phyloP scores from a whole-genome alignment of 2,797 vertebrate species.

The Lutjanus campechanus region DNA sequence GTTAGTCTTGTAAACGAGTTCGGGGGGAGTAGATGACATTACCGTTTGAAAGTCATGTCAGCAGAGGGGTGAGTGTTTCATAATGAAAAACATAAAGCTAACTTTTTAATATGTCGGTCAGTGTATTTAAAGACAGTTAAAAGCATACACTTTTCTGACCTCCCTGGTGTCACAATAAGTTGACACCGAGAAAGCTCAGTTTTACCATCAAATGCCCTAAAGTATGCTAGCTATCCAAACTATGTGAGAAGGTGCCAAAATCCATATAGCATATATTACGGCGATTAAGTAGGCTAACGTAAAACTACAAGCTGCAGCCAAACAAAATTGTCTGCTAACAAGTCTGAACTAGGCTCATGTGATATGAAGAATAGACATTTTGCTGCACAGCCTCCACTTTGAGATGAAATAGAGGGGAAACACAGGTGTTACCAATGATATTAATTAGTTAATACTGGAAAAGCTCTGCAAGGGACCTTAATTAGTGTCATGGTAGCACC shows the following conservation, averaged over 20 bases:
- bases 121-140: not conserved
- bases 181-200: not conserved
- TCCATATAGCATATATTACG: too few relatives aligned
- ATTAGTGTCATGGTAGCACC: too few relatives aligned
- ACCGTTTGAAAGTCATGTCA: rapidly evolving
- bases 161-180: too few relatives aligned
- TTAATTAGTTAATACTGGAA: too few relatives aligned
- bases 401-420: too few relatives aligned
- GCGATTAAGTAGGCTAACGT: not conserved
- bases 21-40: rapidly evolving
- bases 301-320: not conserved
- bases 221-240: too few relatives aligned
- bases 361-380: too few relatives aligned
- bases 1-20: not conserved
- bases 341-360: too few relatives aligned
- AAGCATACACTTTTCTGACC: not conserved
- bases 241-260: not conserved
- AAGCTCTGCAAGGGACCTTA: too few relatives aligned
- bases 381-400: too few relatives aligned
- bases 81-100: not conserved
- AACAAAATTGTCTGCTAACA: not conserved
- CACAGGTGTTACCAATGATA: too few relatives aligned
- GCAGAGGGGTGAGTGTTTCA: conserved; percentile 8
- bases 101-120: not conserved
- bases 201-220: too few relatives aligned